Base-by-base conservation (phyloP, 1,140 invertebrate genomes). In the Heliconius hewitsoni region DNA sequence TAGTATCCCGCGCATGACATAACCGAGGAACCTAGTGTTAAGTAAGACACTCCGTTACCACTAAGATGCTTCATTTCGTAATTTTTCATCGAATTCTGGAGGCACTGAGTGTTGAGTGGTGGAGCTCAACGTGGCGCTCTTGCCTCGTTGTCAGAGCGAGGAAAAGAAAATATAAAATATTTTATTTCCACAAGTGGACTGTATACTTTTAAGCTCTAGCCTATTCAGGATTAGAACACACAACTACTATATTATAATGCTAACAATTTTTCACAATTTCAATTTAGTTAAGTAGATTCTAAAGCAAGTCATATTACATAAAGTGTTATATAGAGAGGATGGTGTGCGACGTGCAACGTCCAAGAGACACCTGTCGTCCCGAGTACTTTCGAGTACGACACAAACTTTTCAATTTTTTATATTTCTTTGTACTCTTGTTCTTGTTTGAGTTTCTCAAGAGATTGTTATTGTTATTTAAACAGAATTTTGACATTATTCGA, bases 331-430 rank as follows among this genome's bases (percentile, higher is more conserved):
- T 57, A 23, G 55, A 23, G 76, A 73, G 70, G 55, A 50, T 73
- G 71, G 72, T 57, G 77, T 50, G 66, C 23, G 23, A 70, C 30
- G 46, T 78, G 30, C 72, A 34, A 78, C 71, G 57, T 66, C 50
- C 50, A 6, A 52, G 77, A 73, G 70, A 78, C 77, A 78, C 66
- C 75, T 78, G 77, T 78, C 77, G 46, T 52, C 76, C 11, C 75
- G 60, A 73, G 37, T 80, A 71, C 79, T 80, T 46, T 80, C 66
- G 50, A 76, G 79, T 66, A 66, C 42, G 79, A 76, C 76, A 80
- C 74, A 57, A 74, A 76, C 72, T 80, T 80, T 73, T 50, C 3
- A 71, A 2, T 71, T 37, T 77, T 71, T 71, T 13, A 50, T 77
- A 77, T 71, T 71, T 74, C n/a, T 30, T 37, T 46, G 18, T 23